Evolutionary conservation across 2,888 invertebrate species (phyloP).

Genomic region (Pecten maximus): DNA sequence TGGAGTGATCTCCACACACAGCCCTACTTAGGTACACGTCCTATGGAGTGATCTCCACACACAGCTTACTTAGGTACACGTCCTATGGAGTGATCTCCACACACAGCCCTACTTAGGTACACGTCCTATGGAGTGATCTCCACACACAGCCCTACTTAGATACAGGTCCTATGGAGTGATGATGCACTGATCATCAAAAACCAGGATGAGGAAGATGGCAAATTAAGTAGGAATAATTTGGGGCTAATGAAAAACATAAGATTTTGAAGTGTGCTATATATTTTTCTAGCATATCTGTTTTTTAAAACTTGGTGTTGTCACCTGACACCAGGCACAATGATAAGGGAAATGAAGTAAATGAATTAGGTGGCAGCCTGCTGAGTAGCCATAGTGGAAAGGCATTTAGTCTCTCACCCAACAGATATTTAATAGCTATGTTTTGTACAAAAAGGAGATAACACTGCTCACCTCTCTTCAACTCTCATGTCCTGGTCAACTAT

Average conservation of each 20-base stretch:
- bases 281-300: slow-evolving; percentile 19
- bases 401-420: not conserved
- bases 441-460: not conserved
- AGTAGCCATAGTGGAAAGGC: not conserved
- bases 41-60: not conserved
- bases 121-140: not conserved
- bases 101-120: not conserved
- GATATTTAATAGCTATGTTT: not conserved
- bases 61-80: not conserved
- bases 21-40: not conserved
- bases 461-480: not conserved
- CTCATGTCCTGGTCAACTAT: not conserved
- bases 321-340: not conserved
- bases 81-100: not conserved
- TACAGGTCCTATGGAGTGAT: not conserved
- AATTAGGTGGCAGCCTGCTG: not conserved
- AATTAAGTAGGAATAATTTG: slow-evolving; percentile 16
- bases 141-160: not conserved
- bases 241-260: not conserved
- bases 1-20: not conserved
- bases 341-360: slow-evolving; percentile 10
- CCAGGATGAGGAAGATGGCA: not conserved
- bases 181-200: not conserved
- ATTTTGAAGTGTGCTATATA: not conserved
- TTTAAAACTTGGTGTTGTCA: not conserved